Conservation (phyloP, 2,888 invertebrate species). For the Eupithecia tripunctaria region DNA sequence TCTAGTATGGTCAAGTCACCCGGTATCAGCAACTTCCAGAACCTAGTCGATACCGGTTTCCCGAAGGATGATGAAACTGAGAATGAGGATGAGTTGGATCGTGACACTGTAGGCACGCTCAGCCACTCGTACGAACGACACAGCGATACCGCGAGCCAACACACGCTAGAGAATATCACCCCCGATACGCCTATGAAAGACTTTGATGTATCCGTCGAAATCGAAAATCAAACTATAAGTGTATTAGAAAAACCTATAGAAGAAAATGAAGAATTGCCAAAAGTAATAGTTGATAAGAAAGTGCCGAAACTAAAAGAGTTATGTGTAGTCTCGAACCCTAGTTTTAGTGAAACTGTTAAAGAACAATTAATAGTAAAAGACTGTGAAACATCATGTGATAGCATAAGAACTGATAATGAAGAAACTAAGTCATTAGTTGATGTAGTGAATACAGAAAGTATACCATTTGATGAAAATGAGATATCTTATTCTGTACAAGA, state of each 20-base stretch:
- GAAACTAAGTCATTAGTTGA: constrained; percentile 79
- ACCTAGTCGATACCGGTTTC: constrained; percentile 67
- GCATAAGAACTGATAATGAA: constrained; percentile 71
- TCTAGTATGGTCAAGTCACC: constrained; percentile 79
- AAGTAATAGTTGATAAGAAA: constrained; percentile 70
- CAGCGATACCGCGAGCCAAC: constrained; percentile 74
- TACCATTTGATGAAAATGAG: constrained; percentile 52
- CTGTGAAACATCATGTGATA: constrained; percentile 78
- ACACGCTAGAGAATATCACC: constrained; percentile 75
- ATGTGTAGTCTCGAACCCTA: constrained; percentile 74
- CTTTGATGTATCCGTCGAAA: constrained; percentile 57
- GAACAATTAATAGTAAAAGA: constrained; percentile 75
- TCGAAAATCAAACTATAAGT: constrained; percentile 47
- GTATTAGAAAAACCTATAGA: constrained; percentile 44
- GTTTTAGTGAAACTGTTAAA: constrained; percentile 68
- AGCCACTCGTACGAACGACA: constrained; percentile 80
- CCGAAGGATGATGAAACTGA: constrained; percentile 56
- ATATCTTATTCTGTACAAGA: constrained; percentile 51
- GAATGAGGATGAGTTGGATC: constrained; percentile 68
- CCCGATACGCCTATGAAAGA: constrained; percentile 77
- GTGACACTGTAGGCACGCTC: constrained; percentile 74
- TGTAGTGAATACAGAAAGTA: constrained; percentile 53
- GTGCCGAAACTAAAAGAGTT: constrained; percentile 75
- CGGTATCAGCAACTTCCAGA: constrained; percentile 78
- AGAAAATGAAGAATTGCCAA: constrained; percentile 70